Evolutionary conservation across 2,888 invertebrate genomes (phyloP), one percentile per base, ranked within the genome.

Genomic region (Morinoia aosen): DNA sequence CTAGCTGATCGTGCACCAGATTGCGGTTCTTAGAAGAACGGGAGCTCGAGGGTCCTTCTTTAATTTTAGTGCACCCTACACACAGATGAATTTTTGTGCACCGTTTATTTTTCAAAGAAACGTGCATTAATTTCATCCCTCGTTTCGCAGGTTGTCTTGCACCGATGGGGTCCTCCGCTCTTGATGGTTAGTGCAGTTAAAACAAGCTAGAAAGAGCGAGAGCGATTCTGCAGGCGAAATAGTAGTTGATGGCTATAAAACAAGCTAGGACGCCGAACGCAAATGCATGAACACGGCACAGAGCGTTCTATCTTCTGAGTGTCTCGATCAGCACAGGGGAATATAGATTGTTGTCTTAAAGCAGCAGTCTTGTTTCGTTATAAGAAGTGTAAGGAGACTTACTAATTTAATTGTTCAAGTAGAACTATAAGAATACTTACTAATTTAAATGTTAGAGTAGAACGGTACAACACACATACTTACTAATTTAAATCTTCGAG

Each of bases 21-120:
- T 76, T 76, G 76, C 76, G 76, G 76, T 76, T 76, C 33, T 76
- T 76, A 76, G 76, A 76, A 76, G 76, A 76, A 76, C 76, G 25
- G 76, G 25, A 76, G 76, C 76, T 76, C 76, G 76, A 76, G 76
- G 76, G 76, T 19, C 76, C 76, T 76, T 76, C 33, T 76, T 76
- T 76, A 76, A 76, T 76, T 76, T 33, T 33, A 76, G 76, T 33
- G 76, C 76, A 76, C 33, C 76, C 25, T 76, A 76, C 76, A 76
- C 76, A 33, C 76, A 33, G 76, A 76, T 33, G 76, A 76, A 76
- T 33, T 76, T 5, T 76, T 76, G 25, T 76, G 33, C 76, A 33
- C 76, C 33, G 76, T 76, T 76, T 76, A 33, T 19, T 76, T 76
- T 19, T 19, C 76, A 76, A 76, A 33, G 16, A 76, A 33, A 76